Evolutionary conservation across 2,797 vertebrate genomes (phyloP).

Genomic region (Masticophis lateralis): DNA sequence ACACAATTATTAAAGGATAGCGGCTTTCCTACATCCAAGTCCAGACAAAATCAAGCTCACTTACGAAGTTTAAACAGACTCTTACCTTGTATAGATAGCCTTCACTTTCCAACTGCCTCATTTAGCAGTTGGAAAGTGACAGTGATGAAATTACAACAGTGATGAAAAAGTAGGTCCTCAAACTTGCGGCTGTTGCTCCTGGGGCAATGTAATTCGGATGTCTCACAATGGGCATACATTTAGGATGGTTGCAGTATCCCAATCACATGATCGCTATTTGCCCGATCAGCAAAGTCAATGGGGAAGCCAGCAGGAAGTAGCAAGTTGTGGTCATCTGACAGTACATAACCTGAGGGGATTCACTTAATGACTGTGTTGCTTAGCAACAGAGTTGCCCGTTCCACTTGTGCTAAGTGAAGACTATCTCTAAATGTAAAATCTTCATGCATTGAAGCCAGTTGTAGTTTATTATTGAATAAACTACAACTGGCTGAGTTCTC

Average conservation of each 20-base stretch:
- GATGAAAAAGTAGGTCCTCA: background rate
- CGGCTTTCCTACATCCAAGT: background rate
- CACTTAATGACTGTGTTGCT: background rate
- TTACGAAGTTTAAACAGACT: background rate
- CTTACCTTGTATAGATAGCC: background rate
- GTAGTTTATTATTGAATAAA: background rate
- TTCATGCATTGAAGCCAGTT: too few relatives aligned
- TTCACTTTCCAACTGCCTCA: background rate
- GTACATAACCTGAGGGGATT: background rate
- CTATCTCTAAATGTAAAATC: background rate
- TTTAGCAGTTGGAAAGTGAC: background rate
- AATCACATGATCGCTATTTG: background rate
- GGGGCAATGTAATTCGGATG: background rate
- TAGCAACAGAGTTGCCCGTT: background rate
- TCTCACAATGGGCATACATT: background rate
- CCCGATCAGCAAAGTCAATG: background rate
- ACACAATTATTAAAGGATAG: background rate
- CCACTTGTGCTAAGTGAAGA: background rate
- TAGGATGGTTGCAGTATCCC: background rate
- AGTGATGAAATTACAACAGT: background rate
- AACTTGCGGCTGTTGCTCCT: background rate
- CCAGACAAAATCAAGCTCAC: background rate
- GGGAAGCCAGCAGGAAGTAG: background rate
- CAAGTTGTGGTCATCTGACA: background rate
- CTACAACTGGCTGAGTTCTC: background rate